A percentile compares a stretch with the other conserved stretches of the same genome.
phyloP scores from a whole-genome alignment of 2,113 vertebrate genomes.

The Oryzias celebensis region DNA sequence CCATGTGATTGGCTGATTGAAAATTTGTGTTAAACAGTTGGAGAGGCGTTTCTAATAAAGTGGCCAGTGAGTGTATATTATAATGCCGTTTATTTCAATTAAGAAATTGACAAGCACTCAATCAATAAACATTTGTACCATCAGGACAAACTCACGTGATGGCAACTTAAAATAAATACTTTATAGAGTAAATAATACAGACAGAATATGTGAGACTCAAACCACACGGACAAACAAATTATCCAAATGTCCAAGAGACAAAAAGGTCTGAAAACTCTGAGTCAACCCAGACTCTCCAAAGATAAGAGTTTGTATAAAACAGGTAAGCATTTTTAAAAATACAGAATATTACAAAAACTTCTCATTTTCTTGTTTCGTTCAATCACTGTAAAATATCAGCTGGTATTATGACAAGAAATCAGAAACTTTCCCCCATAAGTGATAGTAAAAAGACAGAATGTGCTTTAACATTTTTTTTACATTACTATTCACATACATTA shows the following conservation, averaged over 20 bases:
- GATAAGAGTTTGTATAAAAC: constrained; percentile 78
- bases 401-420: constrained; percentile 79
- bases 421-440: constrained; percentile 58
- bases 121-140: constrained; percentile 74
- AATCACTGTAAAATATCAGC: constrained; percentile 82
- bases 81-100: constrained; percentile 80
- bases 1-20: too few relatives aligned
- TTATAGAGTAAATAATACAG: constrained; percentile 79
- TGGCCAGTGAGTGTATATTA: constrained; percentile 43
- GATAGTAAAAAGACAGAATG: constrained; percentile 76
- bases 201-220: constrained; percentile 75
- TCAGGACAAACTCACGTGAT: constrained; percentile 58
- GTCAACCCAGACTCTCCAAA: constrained; percentile 66
- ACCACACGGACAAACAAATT: constrained; percentile 69
- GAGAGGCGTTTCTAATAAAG: too few relatives aligned
- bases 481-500: constrained; percentile 75
- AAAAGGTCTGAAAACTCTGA: constrained; percentile 64
- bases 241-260: constrained; percentile 66
- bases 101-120: constrained; percentile 80
- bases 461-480: constrained; percentile 74
- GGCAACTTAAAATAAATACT: constrained; percentile 82
- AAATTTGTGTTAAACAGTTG: too few relatives aligned
- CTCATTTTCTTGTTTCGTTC: constrained; percentile 62
- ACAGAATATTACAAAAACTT: constrained; percentile 80
- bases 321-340: constrained; percentile 78